Base-by-base conservation (phyloP, 2,888 invertebrate genomes). In the Plebejus argus region DNA sequence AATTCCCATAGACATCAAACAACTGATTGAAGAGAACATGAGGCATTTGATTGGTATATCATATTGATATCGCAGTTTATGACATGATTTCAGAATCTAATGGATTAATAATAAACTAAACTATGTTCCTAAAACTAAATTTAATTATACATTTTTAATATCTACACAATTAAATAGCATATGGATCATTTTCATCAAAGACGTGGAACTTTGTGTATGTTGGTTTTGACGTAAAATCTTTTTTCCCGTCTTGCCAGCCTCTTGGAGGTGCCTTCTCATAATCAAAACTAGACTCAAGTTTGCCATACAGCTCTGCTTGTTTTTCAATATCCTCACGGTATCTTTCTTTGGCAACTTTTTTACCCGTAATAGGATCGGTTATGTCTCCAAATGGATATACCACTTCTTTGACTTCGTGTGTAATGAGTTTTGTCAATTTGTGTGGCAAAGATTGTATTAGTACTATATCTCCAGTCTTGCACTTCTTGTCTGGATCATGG, bases 281-380 rank as follows among this genome's bases (percentile, higher is more conserved):
- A 82, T 97, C 95, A 87, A 97, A 98, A 56, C 95, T 95, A 70
- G 95, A 95, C 3, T 95, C 89, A 0, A 95, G 91, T 89, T 96
- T 95, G 74, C 98, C 98, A 93, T 96, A 98, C 39, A 97, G 81
- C 85, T 96, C 92, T 81, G 94, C 95, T 77, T 95, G 93, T 83
- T 94, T 95, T 72, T 97, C 96, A 79, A 97, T 95, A 78, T 97
- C 95, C 79, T 97, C 97, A 84, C 98, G 96, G 86, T 97, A 98
- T 85, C 94, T 94, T 80, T 95, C 95, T 76, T 95, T 96, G 0
- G 97, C 96, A 66, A 97, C 96, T 89, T 97, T 96, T 86, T 97
- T 97, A 20, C 97, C 97, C 70, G 97, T 97, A 35, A 98, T 91
- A 1, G 98, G 98, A 90, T 98, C 98, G n/a, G 96, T 97, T 76